Percentiles rank a stretch among this genome's conserved stretches.
These are phyloP conservation scores for Drosophila tripunctata DNA, from an alignment of 2,888 invertebrate genomes.

Conservation along the genomic window DNA sequence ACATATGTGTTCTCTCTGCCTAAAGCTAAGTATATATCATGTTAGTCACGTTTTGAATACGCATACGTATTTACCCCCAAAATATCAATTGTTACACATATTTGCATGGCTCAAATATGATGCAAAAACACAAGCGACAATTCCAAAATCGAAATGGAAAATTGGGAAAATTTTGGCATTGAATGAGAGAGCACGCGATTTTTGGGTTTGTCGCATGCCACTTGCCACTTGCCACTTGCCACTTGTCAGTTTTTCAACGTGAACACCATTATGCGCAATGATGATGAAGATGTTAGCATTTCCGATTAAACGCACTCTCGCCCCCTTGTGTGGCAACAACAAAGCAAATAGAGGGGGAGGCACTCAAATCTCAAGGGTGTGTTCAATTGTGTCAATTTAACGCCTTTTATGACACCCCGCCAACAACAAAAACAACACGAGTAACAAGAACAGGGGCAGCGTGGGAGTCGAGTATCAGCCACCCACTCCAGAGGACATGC, in stretches of 20 bases:
- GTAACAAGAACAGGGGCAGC: no score
- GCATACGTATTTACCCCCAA: conserved; percentile 47
- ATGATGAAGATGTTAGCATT: conserved; percentile 77
- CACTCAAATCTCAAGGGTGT: conserved; percentile 72
- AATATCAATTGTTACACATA: conserved; percentile 76
- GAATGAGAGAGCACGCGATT: conserved; percentile 6
- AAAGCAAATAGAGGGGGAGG: conserved; percentile 33
- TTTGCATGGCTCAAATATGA: conserved; percentile 65
- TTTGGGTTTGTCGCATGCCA: no score
- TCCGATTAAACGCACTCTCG: conserved; percentile 69
- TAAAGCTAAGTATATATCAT: conserved; percentile 8
- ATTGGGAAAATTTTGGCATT: conserved; percentile 33
- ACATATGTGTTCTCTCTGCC: not conserved
- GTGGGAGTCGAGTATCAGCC: conserved; percentile 14
- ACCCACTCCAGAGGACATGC: conserved; percentile 8
- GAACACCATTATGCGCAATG: conserved; percentile 45
- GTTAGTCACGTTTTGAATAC: conserved; percentile 57
- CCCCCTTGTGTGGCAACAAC: conserved; percentile 19
- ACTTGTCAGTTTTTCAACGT: conserved; percentile 51
- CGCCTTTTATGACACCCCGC: conserved; percentile 71
- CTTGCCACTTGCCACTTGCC: conserved; percentile 39
- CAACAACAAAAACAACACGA: conserved; percentile 18
- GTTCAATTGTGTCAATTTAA: conserved; percentile 80
- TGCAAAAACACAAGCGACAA: conserved; percentile 5
- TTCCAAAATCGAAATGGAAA: conserved; percentile 7